Evolutionary conservation across 2,797 vertebrate genomes (phyloP).

Genomic region (Sandelia bainsii): DNA sequence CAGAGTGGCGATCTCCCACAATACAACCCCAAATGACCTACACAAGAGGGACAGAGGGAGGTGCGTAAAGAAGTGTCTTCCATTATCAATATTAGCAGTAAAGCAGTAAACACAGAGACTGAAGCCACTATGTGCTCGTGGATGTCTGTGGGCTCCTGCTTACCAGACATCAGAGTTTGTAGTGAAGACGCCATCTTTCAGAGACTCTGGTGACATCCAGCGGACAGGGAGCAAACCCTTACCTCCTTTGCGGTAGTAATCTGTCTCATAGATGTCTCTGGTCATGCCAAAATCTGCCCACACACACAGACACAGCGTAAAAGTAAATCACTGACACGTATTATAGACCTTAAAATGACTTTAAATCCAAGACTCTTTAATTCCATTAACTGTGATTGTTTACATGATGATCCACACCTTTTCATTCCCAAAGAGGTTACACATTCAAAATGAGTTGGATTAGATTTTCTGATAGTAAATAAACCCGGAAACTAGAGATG

Average conservation of each 20-base stretch:
- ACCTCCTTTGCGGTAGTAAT: conserved; percentile 98
- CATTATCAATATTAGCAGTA: conserved; percentile 5
- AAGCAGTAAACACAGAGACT: not conserved
- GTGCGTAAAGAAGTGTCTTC: not conserved
- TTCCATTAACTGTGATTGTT: too few species aligned
- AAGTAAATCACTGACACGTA: conserved; percentile 3
- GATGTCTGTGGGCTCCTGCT: conserved; percentile 43
- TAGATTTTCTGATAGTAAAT: not conserved
- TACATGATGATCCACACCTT: too few species aligned
- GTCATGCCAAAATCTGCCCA: conserved; percentile 98
- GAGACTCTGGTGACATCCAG: conserved; percentile 99
- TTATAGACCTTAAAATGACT: not conserved
- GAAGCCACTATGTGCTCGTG: not conserved
- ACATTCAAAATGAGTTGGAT: too few species aligned
- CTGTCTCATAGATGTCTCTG: conserved; percentile 98
- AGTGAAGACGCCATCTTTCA: conserved; percentile 98
- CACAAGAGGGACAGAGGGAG: not conserved
- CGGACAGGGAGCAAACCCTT: conserved; percentile 97
- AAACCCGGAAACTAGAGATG: too few species aligned
- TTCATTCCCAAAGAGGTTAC: too few species aligned
- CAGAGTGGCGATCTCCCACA: conserved; percentile 96
- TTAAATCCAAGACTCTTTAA: too few species aligned
- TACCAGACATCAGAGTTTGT: conserved; percentile 98
- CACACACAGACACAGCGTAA: conserved; percentile 14
- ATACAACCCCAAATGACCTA: conserved; percentile 93